Base-by-base conservation (phyloP, 2,888 invertebrate genomes). In the Argynnis bischoffii region DNA sequence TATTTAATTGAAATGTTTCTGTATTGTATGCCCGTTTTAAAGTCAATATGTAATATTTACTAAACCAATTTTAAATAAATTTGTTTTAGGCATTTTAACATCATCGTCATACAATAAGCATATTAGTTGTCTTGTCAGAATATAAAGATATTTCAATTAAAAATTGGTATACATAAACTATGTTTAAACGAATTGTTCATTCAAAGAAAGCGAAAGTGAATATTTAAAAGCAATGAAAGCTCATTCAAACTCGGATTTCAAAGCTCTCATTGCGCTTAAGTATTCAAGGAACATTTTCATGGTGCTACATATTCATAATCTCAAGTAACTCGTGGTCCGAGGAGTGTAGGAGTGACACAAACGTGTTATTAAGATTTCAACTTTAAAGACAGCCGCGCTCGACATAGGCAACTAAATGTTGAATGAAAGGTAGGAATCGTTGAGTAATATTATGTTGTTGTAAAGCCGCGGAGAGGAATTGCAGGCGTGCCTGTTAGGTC, bases 341-440 rank as follows among this genome's bases (percentile, higher is more conserved):
- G 73, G 63, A 74, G 77, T 77, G 83, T 81, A 78, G 81, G 83
- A 78, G 81, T 79, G 81, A 79, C 80, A 81, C 76, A 75, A 82
- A 79, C 80, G 75, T 78, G 83, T 81, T 84, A 85, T 84, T 85
- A 84, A 83, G 82, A 83, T 86, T 85, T 85, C 82, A 83, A 79
- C 77, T 81, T 73, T 78, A 79, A 78, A 81, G 80, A 78, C 80
- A 79, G 71, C 79, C 75, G 78, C 75, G 74, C 74, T 73, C 75
- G 74, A 77, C 73, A 75, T 69, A 69, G 67, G 57, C 67, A 73
- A 66, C 70, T 71, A 75, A 74, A 74, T 76, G 74, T 71, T 72
- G 72, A 75, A 76, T 75, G 74, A 77, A 76, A 75, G 77, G 78
- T 79, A 75, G 76, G 75, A 78, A 78, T 76, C 74, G 76, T 74